Evolutionary conservation across 2,113 vertebrate species (phyloP), one percentile per base, ranked within the genome.

Genomic region (Caranx ignobilis): DNA sequence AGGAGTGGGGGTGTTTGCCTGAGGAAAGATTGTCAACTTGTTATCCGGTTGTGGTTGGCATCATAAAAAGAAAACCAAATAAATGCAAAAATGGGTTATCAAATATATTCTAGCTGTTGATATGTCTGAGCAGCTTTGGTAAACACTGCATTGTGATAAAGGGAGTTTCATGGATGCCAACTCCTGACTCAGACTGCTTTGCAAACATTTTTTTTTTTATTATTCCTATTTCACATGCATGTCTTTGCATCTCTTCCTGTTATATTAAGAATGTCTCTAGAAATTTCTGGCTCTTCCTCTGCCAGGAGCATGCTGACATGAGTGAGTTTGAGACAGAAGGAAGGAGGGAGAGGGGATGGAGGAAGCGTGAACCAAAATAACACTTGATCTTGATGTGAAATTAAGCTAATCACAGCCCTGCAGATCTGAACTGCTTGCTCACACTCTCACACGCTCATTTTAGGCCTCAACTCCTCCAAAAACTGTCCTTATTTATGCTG

Each of bases 351-450:
- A 77, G 7, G 41, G 31, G 48, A 26, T 75, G 57, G 61, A 85
- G 75, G 61, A 81, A 83, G 79, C 62, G 68, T 81, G 69, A 89
- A 87, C 83, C 47, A 82, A 84, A 86, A 83, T 68, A 87, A 84
- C 77, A 77, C 68, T 73, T 90, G 75, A 82, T 81, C 81, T 83
- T 75, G 26, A 81, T 86, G 75, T 80, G 62, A 87, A 87, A 77
- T 86, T 57, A 82, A 71, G 59, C 82, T 54, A 77, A 83, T 72
- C 57, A 56, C 72, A 89, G 75, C 31, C 70, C 26, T 69, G 47
- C 54, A 85, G 18, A 48, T 75, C 50, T 68, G 43, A 76, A 56
- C 56, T 67, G 52, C 45, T 70, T 59, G 50, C 13, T 39, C 52
- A 66, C 71, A 31, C 35, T 43, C 35, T 75, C 70, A 82, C 70